A percentile compares a stretch with the other conserved stretches of the same genome.
Conservation (phyloP, 1,140 invertebrate genomes). For the Spodoptera frugiperda region DNA sequence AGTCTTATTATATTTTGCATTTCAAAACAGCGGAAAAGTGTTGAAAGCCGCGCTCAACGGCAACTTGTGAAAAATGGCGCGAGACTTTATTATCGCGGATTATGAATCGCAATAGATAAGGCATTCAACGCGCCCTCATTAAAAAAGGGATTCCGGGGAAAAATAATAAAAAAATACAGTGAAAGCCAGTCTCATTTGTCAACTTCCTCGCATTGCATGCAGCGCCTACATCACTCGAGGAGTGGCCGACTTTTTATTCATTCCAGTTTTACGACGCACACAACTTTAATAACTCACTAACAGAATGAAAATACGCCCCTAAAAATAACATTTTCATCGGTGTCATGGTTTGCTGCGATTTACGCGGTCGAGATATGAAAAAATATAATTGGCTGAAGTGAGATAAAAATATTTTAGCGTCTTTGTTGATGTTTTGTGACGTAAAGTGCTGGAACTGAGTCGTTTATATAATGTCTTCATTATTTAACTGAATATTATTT, state of each 20-base stretch:
- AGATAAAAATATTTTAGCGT: constrained; percentile 12
- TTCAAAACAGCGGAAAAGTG: constrained; percentile 51
- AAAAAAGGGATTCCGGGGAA: constrained; percentile 54
- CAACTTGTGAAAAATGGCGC: constrained; percentile 53
- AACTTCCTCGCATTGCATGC: constrained; percentile 62
- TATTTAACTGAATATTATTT: not conserved
- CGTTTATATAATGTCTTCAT: not conserved
- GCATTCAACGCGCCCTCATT: constrained; percentile 63
- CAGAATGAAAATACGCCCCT: constrained; percentile 66
- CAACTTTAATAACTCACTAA: constrained; percentile 65
- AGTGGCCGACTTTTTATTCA: constrained; percentile 68
- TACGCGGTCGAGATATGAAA: constrained; percentile 60
- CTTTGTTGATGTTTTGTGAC: not conserved
- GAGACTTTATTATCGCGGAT: constrained; percentile 55
- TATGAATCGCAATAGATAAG: constrained; percentile 64
- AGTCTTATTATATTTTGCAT: constrained; percentile 44
- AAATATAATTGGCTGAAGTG: constrained; percentile 57
- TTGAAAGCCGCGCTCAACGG: constrained; percentile 48
- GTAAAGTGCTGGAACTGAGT: too few species aligned
- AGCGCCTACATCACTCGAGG: constrained; percentile 60
- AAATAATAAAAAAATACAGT: constrained; percentile 57
- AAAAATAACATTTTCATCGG: constrained; percentile 63
- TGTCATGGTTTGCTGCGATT: constrained; percentile 50
- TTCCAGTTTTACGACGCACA: constrained; percentile 59
- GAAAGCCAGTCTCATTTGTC: constrained; percentile 72